Percentiles rank a stretch among this genome's conserved stretches.
These are phyloP conservation scores for Acanthoscelides obtectus DNA, from an alignment of 2,888 invertebrate species.

Conservation along the genomic window DNA sequence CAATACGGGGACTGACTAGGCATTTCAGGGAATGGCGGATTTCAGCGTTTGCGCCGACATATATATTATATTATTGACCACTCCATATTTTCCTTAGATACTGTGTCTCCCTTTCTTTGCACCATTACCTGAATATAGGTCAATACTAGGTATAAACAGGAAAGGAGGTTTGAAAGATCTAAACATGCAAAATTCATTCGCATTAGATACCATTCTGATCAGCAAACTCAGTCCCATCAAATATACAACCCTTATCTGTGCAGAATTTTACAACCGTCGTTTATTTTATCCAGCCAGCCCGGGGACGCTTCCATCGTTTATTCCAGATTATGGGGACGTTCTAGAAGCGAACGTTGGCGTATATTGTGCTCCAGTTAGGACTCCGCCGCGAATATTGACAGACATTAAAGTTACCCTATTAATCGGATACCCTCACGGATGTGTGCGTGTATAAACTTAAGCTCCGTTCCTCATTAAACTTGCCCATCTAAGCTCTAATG, in stretches of 20 bases:
- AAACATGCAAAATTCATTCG: background rate
- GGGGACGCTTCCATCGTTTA: background rate
- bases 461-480: background rate
- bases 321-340: background rate
- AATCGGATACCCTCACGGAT: background rate
- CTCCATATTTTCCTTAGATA: no score
- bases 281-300: background rate
- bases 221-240: background rate
- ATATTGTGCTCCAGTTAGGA: background rate
- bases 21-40: no score
- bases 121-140: no score
- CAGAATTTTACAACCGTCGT: background rate
- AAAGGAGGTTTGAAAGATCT: background rate
- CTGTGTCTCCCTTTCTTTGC: no score
- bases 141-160: background rate
- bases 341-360: background rate
- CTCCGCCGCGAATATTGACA: background rate
- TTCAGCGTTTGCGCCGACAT: no score
- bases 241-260: background rate
- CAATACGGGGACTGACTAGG: no score
- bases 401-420: background rate
- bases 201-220: background rate
- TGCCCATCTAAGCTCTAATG: background rate
- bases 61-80: no score
- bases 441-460: background rate